These are phyloP conservation scores for Drosophila ananassae DNA, from an alignment of 1,140 invertebrate species.

Conservation along the genomic window DNA sequence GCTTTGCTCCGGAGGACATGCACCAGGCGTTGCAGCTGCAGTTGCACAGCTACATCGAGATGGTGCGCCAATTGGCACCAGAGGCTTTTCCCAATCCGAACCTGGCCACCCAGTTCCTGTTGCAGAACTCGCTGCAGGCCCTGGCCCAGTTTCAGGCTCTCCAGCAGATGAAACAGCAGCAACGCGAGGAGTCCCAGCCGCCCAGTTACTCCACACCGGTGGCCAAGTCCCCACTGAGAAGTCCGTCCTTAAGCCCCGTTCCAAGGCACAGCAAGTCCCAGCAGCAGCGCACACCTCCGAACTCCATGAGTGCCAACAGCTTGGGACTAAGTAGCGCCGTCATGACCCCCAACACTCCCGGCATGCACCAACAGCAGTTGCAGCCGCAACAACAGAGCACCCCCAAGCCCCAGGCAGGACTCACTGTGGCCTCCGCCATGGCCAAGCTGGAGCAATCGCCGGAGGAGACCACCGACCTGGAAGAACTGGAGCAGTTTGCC, in stretches of 20 bases:
- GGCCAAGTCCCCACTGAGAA: constrained; percentile 85
- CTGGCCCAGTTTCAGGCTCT: constrained; percentile 92
- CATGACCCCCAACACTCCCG: constrained; percentile 86
- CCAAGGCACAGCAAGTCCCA: constrained; percentile 67
- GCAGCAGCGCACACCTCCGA: constrained; percentile 84
- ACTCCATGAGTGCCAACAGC: constrained; percentile 53
- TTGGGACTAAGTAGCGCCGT: constrained; percentile 81
- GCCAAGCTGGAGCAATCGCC: constrained; percentile 90
- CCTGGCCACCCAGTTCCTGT: constrained; percentile 73
- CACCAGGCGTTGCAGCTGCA: constrained; percentile 82
- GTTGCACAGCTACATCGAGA: constrained; percentile 80
- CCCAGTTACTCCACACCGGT: constrained; percentile 80
- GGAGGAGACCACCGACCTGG: constrained; percentile 97
- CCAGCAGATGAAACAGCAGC: constrained; percentile 89
- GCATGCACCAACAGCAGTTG: constrained; percentile 64
- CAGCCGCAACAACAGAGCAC: constrained; percentile 49
- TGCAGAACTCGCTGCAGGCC: constrained; percentile 86
- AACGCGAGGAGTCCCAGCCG: constrained; percentile 71
- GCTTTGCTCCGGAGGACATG: constrained; percentile 65
- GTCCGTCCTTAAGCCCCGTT: constrained; percentile 85
- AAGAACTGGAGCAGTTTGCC: constrained; percentile 98
- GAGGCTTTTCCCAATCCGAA: constrained; percentile 70
- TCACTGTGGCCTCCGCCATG: constrained; percentile 85
- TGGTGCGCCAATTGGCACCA: constrained; percentile 75
- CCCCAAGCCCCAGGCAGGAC: constrained; percentile 48